Evolutionary conservation across 2,797 vertebrate genomes (phyloP).

Genomic region (Passerculus sandwichensis): DNA sequence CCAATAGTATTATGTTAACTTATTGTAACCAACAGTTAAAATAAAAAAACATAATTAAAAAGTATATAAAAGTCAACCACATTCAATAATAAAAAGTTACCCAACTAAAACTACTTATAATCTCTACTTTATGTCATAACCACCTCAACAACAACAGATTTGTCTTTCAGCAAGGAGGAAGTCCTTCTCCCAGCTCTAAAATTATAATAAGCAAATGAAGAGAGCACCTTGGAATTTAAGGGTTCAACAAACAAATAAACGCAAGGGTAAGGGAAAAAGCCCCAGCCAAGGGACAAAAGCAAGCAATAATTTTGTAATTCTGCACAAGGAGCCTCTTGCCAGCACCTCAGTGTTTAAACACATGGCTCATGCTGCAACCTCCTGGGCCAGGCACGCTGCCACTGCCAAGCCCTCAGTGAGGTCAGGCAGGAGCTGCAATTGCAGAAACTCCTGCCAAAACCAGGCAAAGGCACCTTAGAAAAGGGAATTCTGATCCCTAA

Average conservation of each 20-base stretch:
- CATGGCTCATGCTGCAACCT: neutral
- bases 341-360: neutral
- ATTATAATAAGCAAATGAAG: neutral
- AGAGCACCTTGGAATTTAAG: neutral
- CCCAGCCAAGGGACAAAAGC: neutral
- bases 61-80: too few relatives aligned
- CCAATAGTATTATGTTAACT: too few relatives aligned
- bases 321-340: neutral
- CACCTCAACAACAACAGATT: too few relatives aligned
- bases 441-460: neutral
- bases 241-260: neutral
- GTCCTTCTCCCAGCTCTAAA: neutral
- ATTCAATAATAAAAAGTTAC: too few relatives aligned
- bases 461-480: neutral
- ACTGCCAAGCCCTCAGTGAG: neutral
- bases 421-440: neutral
- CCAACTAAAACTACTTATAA: too few relatives aligned
- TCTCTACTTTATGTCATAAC: too few relatives aligned
- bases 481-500: neutral
- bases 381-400: neutral
- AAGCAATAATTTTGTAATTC: neutral
- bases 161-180: neutral
- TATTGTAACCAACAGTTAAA: too few relatives aligned
- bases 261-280: neutral
- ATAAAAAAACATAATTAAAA: too few relatives aligned